A percentile compares a stretch with the other conserved stretches of the same genome.
Conservation (phyloP, 2,888 invertebrate genomes). For the Idaea aversata region DNA sequence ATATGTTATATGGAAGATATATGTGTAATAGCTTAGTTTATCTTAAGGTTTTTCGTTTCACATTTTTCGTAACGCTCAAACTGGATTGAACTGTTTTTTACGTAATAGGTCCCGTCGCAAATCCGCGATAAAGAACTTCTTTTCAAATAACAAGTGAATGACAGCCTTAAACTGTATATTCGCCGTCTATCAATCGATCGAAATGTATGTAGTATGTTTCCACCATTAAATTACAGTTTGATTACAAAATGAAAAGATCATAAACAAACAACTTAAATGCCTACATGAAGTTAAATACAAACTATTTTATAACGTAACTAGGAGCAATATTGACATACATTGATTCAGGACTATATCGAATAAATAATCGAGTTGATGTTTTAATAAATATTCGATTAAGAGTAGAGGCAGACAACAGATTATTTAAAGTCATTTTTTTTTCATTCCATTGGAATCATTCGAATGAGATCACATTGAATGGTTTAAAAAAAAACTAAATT, state of each 20-base stretch:
- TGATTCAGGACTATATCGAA: conserved; percentile 52
- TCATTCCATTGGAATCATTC: background rate
- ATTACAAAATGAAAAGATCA: background rate
- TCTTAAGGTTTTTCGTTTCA: too few relatives aligned
- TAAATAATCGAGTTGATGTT: conserved; percentile 68
- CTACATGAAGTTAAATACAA: background rate
- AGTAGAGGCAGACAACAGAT: background rate
- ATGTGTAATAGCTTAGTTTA: too few relatives aligned
- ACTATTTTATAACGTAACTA: conserved; percentile 31
- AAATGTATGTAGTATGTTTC: too few relatives aligned
- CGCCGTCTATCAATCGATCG: too few relatives aligned
- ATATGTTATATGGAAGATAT: too few relatives aligned
- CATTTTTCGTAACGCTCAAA: too few relatives aligned
- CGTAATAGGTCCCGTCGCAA: too few relatives aligned
- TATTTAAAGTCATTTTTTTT: background rate
- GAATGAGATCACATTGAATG: background rate
- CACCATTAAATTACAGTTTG: background rate
- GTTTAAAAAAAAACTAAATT: background rate
- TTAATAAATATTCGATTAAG: conserved; percentile 32
- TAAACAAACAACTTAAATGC: background rate
- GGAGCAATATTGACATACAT: conserved; percentile 60
- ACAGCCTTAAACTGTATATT: too few relatives aligned
- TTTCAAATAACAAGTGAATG: too few relatives aligned
- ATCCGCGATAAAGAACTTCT: too few relatives aligned
- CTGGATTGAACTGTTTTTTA: too few relatives aligned